phyloP scores from a whole-genome alignment of 2,888 invertebrate species.

The Strigamia transsilvanica region DNA sequence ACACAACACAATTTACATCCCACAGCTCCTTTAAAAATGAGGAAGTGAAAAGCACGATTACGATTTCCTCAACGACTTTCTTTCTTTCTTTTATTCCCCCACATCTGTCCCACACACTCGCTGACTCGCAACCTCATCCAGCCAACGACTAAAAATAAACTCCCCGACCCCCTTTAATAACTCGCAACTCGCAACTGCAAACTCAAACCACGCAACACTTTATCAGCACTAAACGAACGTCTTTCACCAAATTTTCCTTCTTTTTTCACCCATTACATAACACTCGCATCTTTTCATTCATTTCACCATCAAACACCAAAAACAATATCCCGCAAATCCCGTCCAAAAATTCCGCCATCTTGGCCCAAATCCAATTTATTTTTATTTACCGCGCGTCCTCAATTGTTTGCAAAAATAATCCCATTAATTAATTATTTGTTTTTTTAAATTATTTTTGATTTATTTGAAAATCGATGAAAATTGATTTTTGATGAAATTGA shows the following conservation, averaged over 20 bases:
- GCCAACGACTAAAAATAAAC: not conserved
- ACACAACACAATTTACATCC: too few relatives aligned
- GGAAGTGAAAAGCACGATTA: conserved; percentile 7
- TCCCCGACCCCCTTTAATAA: not conserved
- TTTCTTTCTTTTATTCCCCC: not conserved
- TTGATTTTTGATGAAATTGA: too few relatives aligned
- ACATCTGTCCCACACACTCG: not conserved
- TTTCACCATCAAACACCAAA: not conserved
- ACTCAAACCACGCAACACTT: conserved; percentile 1
- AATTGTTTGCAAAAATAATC: conserved; percentile 29
- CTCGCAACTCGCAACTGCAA: too few relatives aligned
- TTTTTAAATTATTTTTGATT: not conserved
- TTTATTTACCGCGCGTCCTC: not conserved
- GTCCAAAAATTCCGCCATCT: too few relatives aligned
- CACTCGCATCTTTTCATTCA: not conserved
- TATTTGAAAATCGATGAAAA: too few relatives aligned
- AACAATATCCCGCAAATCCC: not conserved
- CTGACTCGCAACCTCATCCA: not conserved
- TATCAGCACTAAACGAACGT: conserved; percentile 5
- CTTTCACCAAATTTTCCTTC: not conserved
- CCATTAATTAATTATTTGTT: not conserved
- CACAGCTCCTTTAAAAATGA: not conserved
- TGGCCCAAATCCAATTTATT: not conserved
- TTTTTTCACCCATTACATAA: not conserved
- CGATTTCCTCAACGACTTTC: not conserved